Base-by-base conservation (phyloP, 2,888 invertebrate genomes). In the Creontiades dilutus region DNA sequence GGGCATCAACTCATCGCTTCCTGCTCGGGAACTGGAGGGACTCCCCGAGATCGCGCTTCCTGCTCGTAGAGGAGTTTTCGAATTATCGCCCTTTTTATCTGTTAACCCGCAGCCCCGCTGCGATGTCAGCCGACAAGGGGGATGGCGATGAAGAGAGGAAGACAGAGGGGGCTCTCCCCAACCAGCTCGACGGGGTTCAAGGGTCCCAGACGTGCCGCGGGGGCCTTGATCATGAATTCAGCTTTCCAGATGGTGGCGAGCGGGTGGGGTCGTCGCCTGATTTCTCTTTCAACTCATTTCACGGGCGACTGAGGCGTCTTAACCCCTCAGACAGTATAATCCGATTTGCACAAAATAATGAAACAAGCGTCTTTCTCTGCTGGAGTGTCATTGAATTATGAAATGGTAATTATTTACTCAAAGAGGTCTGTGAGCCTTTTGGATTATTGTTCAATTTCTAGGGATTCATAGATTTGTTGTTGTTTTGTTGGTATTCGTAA, bases 181-280 rank as follows among this genome's bases (percentile, higher is more conserved):
- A 52, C 68, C 23, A 23, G 68, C 13, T 23, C 68, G 23, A 23
- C 68, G 68, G 68, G 68, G 68, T 68, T 68, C 68, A 68, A 68
- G 68, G 68, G 68, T 68, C 68, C 68, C 68, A 68, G 68, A 68
- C 68, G 68, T 68, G 68, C 68, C 23, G 27, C 68, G 27, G 68
- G 23, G 68, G 68, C 68, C 68, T 68, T 68, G 68, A 68, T 68
- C 68, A 68, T 68, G 68, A 68, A 68, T 23, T 68, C 68, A 23
- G 23, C 68, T 23, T 61, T 52, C 52, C 52, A 52, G 52, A 16
- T 14, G 68, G 19, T 23, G 61, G 61, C 11, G 61, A 68, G 57
- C 57, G 16, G n/a, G 57, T 57, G 57, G 37, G 37, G 37, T 37
- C 52, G 68, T 68, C 19, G 23, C 23, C 68, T 68, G 68, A 68